A percentile compares a stretch with the other conserved stretches of the same genome.
These are phyloP conservation scores for Unio pictorum DNA, from an alignment of 2,888 invertebrate species.

Conservation along the genomic window DNA sequence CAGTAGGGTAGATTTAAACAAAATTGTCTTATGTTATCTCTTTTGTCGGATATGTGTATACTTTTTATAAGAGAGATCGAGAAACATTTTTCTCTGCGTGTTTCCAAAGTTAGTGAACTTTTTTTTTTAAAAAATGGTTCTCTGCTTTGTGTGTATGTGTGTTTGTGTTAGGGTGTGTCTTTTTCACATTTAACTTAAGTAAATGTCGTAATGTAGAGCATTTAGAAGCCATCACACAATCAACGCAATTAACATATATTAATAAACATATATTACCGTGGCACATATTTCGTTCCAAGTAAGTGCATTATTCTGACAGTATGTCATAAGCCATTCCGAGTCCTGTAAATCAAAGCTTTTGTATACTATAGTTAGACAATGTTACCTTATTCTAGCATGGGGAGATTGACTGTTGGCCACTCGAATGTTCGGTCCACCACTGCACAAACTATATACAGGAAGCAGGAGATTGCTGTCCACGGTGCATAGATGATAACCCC, in stretches of 20 bases:
- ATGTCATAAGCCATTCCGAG: no score
- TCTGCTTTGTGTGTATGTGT: not conserved
- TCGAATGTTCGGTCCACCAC: slow-evolving; percentile 83
- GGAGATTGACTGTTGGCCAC: slow-evolving; percentile 90
- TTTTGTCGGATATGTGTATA: no score
- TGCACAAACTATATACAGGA: slow-evolving; percentile 79
- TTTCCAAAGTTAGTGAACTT: no score
- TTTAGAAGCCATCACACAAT: not conserved
- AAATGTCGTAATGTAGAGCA: not conserved
- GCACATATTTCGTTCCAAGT: no score
- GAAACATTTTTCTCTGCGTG: no score
- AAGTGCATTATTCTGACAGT: not conserved
- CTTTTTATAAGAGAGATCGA: no score
- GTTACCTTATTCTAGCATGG: slow-evolving; percentile 77
- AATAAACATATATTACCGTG: no score
- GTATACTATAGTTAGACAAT: not conserved
- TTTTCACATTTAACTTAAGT: not conserved
- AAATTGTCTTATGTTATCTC: no score
- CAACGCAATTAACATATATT: not conserved
- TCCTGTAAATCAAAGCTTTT: not conserved
- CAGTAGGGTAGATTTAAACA: no score
- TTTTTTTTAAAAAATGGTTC: no score
- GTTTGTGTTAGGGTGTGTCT: no score
- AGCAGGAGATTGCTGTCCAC: slow-evolving; percentile 81
- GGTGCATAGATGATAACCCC: slow-evolving; percentile 76